Base-by-base conservation (phyloP, 2,797 vertebrate species). In the Eospalax fontanierii region DNA sequence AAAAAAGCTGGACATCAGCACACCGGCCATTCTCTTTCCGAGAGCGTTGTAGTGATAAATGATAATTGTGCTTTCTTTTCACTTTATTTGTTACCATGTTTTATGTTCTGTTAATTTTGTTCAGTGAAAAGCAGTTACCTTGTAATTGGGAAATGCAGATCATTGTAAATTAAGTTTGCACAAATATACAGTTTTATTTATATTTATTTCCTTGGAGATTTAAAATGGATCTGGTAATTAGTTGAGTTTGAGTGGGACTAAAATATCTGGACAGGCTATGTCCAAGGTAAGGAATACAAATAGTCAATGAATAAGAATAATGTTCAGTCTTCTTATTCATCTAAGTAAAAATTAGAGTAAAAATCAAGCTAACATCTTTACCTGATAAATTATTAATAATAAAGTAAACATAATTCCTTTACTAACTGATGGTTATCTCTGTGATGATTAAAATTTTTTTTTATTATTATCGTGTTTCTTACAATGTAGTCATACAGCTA, bases 131-230 rank as follows among this genome's bases (percentile, higher is more conserved):
- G 83, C 6, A 83, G 15, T 91, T 76, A 85, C 26, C 22, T 63
- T 86, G n/a, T 54, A 80, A 71, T 50, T 90, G 38, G 74, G 81
- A 87, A 90, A 85, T 88, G 4, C 21, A 82, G 38, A 18, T 12
- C 6, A 73, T 73, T 40, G 63, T 73, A 90, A 88, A 93, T 92
- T 88, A 86, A 75, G 10, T 65, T 85, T 82, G 43, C 33, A 75
- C 65, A 68, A 90, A 76, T 61, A 68, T 61, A 61, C 15, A 88
- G 70, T 73, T 96, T 54, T 61, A 75, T 68, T 87, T 87, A 40
- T 70, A 88, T 81, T 93, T 87, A 90, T 85, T 82, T 94, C 22
- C 40, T 96, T 83, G 22, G 63, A 85, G 84, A 78, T 46, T 91
- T n/a, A 92, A 87, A 50, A 1, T 85, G n/a, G 74, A 30, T 82